These are phyloP conservation scores for Amphimedon queenslandica DNA, from an alignment of 37 sponge, comb jelly and placozoan species.

Conservation along the genomic window DNA sequence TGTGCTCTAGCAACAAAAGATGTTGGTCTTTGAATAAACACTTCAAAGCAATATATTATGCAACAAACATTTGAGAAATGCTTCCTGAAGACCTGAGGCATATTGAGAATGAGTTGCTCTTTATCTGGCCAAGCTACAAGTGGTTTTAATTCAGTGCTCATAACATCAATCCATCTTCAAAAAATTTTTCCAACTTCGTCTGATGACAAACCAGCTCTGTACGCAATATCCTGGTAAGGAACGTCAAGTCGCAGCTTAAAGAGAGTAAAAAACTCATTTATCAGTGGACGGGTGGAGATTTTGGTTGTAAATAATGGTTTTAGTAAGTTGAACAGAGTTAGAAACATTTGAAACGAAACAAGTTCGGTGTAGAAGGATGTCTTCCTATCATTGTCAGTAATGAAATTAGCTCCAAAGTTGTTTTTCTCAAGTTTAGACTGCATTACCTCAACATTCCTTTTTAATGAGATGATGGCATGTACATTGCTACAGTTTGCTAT, in stretches of 20 bases:
- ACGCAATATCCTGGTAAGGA: not conserved
- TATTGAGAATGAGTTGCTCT: not conserved
- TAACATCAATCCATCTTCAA: not conserved
- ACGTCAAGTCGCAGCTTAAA: not conserved
- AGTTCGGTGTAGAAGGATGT: not conserved
- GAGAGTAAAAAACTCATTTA: not conserved
- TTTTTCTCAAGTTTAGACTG: not conserved
- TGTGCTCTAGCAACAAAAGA: not conserved
- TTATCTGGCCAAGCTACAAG: conserved; percentile 1
- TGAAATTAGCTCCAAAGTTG: not conserved
- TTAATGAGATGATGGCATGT: no score
- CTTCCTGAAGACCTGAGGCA: not conserved
- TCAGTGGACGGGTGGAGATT: not conserved
- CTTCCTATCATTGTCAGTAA: not conserved
- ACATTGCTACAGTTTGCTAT: no score
- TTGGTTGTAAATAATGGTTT: not conserved
- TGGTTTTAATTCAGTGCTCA: not conserved
- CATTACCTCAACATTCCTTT: no score
- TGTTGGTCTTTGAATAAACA: no score
- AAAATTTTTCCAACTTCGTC: not conserved
- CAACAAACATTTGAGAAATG: conserved; percentile 1
- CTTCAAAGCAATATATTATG: no score
- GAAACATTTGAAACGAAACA: not conserved
- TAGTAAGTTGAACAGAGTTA: not conserved
- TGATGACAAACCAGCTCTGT: not conserved